phyloP scores from a whole-genome alignment of 2,113 vertebrate species.

The Cyprichromis sp. region DNA sequence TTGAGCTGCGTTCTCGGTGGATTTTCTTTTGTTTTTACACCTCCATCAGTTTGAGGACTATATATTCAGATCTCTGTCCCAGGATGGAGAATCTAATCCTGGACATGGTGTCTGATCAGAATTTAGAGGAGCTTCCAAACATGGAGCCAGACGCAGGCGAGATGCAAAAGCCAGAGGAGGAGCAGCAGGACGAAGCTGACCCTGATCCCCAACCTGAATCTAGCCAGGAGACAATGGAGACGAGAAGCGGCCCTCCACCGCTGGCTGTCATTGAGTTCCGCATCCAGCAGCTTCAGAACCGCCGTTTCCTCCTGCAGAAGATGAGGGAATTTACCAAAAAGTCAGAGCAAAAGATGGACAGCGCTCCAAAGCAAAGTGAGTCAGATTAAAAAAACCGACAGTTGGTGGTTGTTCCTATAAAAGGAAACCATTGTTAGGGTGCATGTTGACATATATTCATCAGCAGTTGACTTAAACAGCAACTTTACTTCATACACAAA shows the following conservation, averaged over 20 bases:
- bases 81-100: background rate
- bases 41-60: background rate
- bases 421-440: background rate
- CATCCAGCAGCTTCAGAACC: slow-evolving; percentile 29
- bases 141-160: rapidly evolving
- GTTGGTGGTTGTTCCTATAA: background rate
- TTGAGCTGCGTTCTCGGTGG: background rate
- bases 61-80: background rate
- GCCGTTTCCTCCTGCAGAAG: slow-evolving; percentile 9
- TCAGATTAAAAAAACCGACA: rapidly evolving
- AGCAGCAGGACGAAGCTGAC: background rate
- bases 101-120: rapidly evolving
- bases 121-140: background rate
- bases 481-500: background rate
- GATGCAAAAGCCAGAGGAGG: background rate
- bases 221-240: background rate
- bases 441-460: background rate
- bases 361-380: slow-evolving; percentile 16
- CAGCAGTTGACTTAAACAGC: background rate
- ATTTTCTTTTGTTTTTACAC: background rate
- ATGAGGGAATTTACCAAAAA: background rate
- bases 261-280: background rate
- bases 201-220: background rate
- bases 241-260: rapidly evolving
- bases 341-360: rapidly evolving